Evolutionary conservation across 2,888 invertebrate species (phyloP).

Genomic region (Diachrysia chrysitis): DNA sequence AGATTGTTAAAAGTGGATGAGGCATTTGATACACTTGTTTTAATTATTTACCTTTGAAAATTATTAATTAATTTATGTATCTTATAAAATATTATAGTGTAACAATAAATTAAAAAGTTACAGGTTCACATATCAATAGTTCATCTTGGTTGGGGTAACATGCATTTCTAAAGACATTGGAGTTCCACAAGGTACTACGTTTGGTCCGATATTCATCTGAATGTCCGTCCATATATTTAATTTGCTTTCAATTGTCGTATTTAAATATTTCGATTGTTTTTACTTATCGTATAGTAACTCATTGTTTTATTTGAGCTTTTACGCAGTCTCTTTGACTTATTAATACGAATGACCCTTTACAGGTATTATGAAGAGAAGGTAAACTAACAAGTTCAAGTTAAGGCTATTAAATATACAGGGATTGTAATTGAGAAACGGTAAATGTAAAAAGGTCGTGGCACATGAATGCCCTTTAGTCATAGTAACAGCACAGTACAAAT

Average conservation of each 20-base stretch:
- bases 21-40: slow-evolving; percentile 30
- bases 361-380: slow-evolving; percentile 17
- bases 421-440: slow-evolving; percentile 7
- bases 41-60: background rate
- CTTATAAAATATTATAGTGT: background rate
- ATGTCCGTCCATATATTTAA: background rate
- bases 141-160: background rate
- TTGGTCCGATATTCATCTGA: slow-evolving; percentile 17
- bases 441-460: background rate
- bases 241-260: background rate
- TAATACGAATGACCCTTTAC: slow-evolving; percentile 19
- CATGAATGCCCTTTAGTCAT: background rate
- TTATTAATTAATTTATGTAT: background rate
- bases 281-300: background rate
- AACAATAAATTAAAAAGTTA: too few relatives aligned
- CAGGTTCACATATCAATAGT: too few relatives aligned
- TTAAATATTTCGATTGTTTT: too few relatives aligned
- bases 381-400: slow-evolving; percentile 25
- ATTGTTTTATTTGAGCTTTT: slow-evolving; percentile 10
- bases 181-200: slow-evolving; percentile 10
- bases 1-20: slow-evolving; percentile 29
- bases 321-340: slow-evolving; percentile 13
- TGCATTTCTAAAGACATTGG: background rate
- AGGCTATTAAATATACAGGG: background rate
- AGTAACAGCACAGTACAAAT: background rate